Base-by-base conservation (phyloP, 1,140 invertebrate species). In the Brachionus plicatilis region DNA sequence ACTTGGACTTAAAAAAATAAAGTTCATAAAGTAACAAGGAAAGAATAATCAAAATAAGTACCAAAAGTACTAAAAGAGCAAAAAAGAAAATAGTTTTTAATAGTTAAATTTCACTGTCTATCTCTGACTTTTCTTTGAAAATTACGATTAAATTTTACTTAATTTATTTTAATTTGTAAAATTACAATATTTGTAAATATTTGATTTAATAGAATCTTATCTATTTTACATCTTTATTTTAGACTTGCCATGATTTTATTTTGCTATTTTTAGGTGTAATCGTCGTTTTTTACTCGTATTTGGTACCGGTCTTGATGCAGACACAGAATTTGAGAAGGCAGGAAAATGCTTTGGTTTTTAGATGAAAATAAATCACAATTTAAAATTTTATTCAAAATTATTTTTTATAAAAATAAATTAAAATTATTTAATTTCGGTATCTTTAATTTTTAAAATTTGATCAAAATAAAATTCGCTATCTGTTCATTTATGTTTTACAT, bases 241-340 rank as follows among this genome's bases (percentile, higher is more conserved):
- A 65, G 3, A 29, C 33, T 37, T 37, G 6, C 33, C 33, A 37
- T 7, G 6, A 37, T 37, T 37, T 9, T 9, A 45, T 76, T 29
- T 47, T 3, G 5, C 0, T 14, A 33, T 78, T 56, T 78, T 14
- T 17, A 78, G 75, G 66, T 83, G 80, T 83, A 50, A 50, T 45
- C 29, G 27, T 29, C n/a, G 33, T 29, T 83, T 83, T 70, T 70
- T 83, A 12, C 80, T 53, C 0, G 80, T 83, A 27, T 83, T 83
- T 70, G 80, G 37, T 29, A 50, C 56, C 27, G 80, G 80, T 45
- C 14, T 66, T 12, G 56, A 83, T 83, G 24, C 29, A 20, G 33
- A 83, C n/a, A 83, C 80, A 45, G 33, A 66, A 66, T 66, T 68
- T 29, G 56, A 83, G 56, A 80, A 53, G 7, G 20, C 78, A 56